Percentiles rank a stretch among this genome's conserved stretches.
These are phyloP conservation scores for Apodemia zela DNA, from an alignment of 2,888 invertebrate species.

Conservation along the genomic window DNA sequence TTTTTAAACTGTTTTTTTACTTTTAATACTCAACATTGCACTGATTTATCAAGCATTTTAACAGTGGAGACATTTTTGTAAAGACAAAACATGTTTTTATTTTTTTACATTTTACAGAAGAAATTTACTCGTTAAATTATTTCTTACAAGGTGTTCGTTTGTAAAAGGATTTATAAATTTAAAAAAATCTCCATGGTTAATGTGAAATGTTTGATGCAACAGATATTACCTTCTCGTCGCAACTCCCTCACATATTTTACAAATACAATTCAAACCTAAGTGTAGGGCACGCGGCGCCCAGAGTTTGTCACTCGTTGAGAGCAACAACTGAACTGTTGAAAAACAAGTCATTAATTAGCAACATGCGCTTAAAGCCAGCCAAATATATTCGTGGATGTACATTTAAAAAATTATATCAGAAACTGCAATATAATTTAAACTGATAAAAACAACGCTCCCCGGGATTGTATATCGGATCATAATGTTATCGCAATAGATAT, in stretches of 20 bases:
- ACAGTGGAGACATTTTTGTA: conserved; percentile 56
- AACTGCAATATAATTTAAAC: conserved; percentile 4
- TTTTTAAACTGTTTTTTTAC: too few species aligned
- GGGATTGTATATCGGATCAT: too few species aligned
- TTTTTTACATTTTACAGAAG: too few species aligned
- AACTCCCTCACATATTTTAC: conserved; percentile 75
- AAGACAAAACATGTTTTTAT: neutral
- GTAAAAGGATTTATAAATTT: too few species aligned
- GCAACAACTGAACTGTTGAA: conserved; percentile 80
- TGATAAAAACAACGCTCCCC: neutral
- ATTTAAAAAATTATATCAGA: conserved; percentile 14
- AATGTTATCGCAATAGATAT: too few species aligned
- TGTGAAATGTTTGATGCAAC: conserved; percentile 70
- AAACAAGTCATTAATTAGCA: conserved; percentile 80
- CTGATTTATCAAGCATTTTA: conserved; percentile 36
- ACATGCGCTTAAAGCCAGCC: conserved; percentile 75
- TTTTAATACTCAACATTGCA: conserved; percentile 50
- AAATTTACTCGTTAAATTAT: too few species aligned
- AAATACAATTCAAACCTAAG: conserved; percentile 79
- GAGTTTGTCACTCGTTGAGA: conserved; percentile 79
- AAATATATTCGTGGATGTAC: conserved; percentile 63
- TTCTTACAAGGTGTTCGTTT: too few species aligned
- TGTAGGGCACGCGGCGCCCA: conserved; percentile 78
- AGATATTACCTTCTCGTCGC: conserved; percentile 73
- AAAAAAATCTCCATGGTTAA: conserved; percentile 53